Conservation (phyloP, 2,797 vertebrate species). For the Arremon aurantiirostris region DNA sequence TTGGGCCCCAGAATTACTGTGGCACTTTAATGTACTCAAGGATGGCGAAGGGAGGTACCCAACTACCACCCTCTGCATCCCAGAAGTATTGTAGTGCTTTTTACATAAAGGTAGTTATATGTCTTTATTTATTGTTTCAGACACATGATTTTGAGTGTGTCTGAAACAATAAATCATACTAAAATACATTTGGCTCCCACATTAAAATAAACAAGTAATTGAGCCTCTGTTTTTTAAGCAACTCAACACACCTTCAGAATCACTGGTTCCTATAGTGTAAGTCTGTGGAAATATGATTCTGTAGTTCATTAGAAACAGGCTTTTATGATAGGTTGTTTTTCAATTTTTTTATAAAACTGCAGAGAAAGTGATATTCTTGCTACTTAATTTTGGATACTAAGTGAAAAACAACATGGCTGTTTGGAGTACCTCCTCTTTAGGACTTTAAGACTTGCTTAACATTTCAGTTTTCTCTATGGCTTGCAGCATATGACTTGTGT, state of each 20-base stretch:
- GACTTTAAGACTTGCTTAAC: neutral
- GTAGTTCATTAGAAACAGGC: neutral
- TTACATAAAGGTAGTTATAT: neutral
- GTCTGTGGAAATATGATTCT: neutral
- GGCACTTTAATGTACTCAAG: neutral
- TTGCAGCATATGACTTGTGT: neutral
- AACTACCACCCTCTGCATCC: neutral
- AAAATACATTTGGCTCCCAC: neutral
- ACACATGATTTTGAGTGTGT: neutral
- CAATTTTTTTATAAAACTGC: neutral
- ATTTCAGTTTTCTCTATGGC: neutral
- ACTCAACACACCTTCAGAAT: neutral
- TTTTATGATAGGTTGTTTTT: neutral
- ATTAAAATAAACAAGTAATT: neutral
- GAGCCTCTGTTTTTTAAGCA: neutral
- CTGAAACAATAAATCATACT: neutral
- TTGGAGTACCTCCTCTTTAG: neutral
- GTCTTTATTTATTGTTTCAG: neutral
- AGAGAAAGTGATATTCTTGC: neutral
- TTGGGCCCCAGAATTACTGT: neutral
- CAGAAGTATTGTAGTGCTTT: neutral
- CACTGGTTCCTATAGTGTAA: neutral
- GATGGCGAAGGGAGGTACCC: neutral
- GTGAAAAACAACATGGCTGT: neutral
- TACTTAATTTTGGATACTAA: neutral